phyloP scores from a whole-genome alignment of 2,888 invertebrate species.

The Drosophila atroscutellata region DNA sequence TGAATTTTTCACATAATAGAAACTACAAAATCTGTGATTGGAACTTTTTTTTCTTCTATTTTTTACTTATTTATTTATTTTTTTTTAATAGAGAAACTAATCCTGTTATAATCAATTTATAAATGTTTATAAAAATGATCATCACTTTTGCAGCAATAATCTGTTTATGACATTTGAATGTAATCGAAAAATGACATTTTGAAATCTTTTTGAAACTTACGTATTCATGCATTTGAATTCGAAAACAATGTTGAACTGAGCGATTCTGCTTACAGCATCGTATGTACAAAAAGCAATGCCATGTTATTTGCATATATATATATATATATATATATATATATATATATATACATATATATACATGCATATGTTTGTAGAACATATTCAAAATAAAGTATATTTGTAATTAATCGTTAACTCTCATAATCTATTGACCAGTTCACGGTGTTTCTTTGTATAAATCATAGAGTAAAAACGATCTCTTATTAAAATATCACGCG shows the following conservation, averaged over 20 bases:
- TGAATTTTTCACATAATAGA: conserved; percentile 30
- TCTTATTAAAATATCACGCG: conserved; percentile 62
- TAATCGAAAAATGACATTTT: conserved; percentile 18
- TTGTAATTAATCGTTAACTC: conserved; percentile 55
- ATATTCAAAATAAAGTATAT: conserved; percentile 51
- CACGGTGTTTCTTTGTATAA: conserved; percentile 54
- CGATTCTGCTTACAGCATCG: conserved; percentile 27
- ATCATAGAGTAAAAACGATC: conserved; percentile 53
- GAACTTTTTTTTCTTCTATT: neutral
- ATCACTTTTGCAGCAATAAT: conserved; percentile 29
- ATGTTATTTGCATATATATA: conserved; percentile 22
- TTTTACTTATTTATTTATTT: neutral
- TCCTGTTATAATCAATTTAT: conserved; percentile 15
- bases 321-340: neutral
- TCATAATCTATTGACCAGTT: conserved; percentile 67
- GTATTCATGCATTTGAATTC: conserved; percentile 15
- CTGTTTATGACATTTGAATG: conserved; percentile 18
- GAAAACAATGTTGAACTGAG: conserved; percentile 23
- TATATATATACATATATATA: no score
- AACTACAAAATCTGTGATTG: conserved; percentile 32
- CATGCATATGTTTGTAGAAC: conserved; percentile 14
- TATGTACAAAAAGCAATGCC: conserved; percentile 60
- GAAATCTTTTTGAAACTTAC: conserved; percentile 47
- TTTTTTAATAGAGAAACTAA: conserved; percentile 21
- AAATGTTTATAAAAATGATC: conserved; percentile 37